Conservation (phyloP, 2,797 vertebrate genomes). For the Coluber constrictor region DNA sequence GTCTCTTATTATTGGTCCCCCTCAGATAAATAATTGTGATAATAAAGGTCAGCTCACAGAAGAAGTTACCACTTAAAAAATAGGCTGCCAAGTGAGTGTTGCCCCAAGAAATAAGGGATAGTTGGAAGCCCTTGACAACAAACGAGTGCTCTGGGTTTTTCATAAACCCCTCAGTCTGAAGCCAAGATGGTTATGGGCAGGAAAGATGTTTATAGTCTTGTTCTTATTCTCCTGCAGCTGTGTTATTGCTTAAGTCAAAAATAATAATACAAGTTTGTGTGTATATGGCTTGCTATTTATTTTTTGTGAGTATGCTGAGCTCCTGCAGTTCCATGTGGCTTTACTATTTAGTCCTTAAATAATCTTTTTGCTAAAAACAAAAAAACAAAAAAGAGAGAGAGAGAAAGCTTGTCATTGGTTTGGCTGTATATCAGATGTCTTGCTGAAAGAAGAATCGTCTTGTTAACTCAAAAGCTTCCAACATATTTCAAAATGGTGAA, state of each 20-base stretch:
- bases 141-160: conserved; percentile 32
- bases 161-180: conserved; percentile 43
- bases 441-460: background rate
- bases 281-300: conserved; percentile 8
- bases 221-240: conserved; percentile 44
- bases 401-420: conserved; percentile 9
- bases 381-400: background rate
- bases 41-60: conserved; percentile 27
- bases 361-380: conserved; percentile 7
- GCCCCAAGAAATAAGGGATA: conserved; percentile 38
- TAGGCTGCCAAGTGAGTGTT: conserved; percentile 25
- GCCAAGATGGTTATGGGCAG: conserved; percentile 36
- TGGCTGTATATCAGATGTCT: background rate
- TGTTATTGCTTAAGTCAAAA: conserved; percentile 34
- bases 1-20: conserved; percentile 30
- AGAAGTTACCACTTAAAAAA: conserved; percentile 33
- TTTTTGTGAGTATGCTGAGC: conserved; percentile 4
- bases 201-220: conserved; percentile 45
- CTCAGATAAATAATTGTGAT: conserved; percentile 55
- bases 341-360: background rate
- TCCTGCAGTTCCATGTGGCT: conserved; percentile 18
- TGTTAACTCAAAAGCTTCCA: background rate
- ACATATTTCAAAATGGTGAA: background rate
- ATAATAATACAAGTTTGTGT: conserved; percentile 9
- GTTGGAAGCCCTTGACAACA: conserved; percentile 33